Evolutionary conservation across 2,797 vertebrate species (phyloP).

Genomic region (Columba guinea): DNA sequence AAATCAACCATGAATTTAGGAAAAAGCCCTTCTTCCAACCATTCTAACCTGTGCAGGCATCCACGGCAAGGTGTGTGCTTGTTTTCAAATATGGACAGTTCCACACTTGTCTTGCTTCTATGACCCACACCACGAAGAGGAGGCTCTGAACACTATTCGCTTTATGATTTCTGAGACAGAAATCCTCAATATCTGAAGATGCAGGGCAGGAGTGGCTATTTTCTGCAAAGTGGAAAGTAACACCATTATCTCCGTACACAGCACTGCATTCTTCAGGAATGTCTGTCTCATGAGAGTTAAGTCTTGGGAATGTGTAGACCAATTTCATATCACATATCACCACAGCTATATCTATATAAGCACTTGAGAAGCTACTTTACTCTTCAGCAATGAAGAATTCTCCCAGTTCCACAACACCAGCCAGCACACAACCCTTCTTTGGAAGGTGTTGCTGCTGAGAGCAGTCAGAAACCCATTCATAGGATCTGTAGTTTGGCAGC

Average conservation of each 20-base stretch:
- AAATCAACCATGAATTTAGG: background rate
- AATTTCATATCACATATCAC: background rate
- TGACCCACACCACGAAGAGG: background rate
- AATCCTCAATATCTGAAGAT: background rate
- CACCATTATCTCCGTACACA: background rate
- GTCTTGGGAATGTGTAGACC: background rate
- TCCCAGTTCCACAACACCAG: background rate
- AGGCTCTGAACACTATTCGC: background rate
- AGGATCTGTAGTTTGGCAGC: background rate
- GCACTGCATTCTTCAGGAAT: background rate
- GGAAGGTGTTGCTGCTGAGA: background rate
- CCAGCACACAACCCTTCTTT: background rate
- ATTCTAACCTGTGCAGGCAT: background rate
- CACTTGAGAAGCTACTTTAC: background rate
- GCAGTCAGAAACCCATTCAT: background rate
- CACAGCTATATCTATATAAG: background rate
- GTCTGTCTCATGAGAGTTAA: background rate
- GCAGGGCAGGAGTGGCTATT: background rate
- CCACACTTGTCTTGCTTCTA: background rate
- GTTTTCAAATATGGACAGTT: background rate
- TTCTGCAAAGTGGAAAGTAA: background rate
- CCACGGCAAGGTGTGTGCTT: fast-evolving
- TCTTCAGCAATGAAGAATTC: background rate
- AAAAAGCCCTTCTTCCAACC: background rate
- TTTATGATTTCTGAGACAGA: background rate